phyloP scores from a whole-genome alignment of 2,113 vertebrate species.

The Gymnarchus niloticus region DNA sequence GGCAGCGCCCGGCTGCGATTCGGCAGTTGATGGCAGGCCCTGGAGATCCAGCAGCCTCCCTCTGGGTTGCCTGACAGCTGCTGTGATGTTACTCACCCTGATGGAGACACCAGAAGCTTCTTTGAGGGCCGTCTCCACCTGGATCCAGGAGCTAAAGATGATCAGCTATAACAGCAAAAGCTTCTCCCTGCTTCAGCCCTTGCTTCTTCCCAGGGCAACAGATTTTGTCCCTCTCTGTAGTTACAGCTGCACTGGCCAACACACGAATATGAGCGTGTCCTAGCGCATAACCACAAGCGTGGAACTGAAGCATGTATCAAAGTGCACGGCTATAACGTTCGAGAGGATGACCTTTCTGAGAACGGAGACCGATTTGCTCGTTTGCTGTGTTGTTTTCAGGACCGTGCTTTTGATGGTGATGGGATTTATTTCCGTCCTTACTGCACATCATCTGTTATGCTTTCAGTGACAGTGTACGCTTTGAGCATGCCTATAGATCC shows the following conservation, averaged over 20 bases:
- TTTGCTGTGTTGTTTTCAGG: neutral
- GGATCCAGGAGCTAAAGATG: neutral
- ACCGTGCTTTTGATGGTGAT: neutral
- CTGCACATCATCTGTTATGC: neutral
- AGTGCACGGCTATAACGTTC: neutral
- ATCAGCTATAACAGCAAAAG: neutral
- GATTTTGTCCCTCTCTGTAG: neutral
- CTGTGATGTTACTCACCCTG: conserved; percentile 1
- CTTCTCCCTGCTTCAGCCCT: neutral
- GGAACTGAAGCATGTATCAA: too few species aligned
- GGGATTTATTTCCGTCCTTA: neutral
- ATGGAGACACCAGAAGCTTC: neutral
- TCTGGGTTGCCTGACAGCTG: neutral
- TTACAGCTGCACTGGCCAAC: neutral
- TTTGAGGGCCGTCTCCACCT: neutral
- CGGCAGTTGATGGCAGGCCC: neutral
- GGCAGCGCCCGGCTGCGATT: neutral
- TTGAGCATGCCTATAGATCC: too few species aligned
- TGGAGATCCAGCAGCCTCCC: neutral
- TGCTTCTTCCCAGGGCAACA: neutral
- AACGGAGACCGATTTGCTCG: neutral
- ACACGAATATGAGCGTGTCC: neutral
- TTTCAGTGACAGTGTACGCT: too few species aligned
- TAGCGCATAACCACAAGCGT: neutral
- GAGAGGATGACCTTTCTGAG: neutral